These are phyloP conservation scores for Epinephelus lanceolatus DNA, from an alignment of 2,113 vertebrate genomes.

Conservation along the genomic window DNA sequence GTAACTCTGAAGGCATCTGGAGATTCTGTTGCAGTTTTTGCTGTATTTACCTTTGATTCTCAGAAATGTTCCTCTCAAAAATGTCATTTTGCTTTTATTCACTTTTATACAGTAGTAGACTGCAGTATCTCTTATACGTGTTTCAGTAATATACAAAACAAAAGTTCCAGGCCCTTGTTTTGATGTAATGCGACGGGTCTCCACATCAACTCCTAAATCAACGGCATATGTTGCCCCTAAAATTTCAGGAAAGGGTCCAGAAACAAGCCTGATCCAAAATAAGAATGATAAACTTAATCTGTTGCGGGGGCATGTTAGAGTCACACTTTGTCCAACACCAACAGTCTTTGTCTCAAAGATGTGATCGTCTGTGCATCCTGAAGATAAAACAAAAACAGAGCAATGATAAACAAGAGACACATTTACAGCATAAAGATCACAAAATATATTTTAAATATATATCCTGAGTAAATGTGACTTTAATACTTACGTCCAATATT, in stretches of 20 bases:
- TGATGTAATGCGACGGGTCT: conserved; percentile 2
- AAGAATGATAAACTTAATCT: fast-evolving
- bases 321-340: conserved; percentile 34
- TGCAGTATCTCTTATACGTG: conserved; percentile 37
- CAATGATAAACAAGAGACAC: not conserved
- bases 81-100: not conserved
- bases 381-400: not conserved
- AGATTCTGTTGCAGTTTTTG: not conserved
- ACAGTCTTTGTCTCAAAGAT: not conserved
- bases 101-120: conserved; percentile 55
- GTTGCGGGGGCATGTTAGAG: fast-evolving
- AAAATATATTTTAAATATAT: not conserved
- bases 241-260: conserved; percentile 54
- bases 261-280: conserved; percentile 59
- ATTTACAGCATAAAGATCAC: not conserved
- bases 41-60: conserved; percentile 33
- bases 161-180: conserved; percentile 46
- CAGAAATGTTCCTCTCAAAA: conserved; percentile 25
- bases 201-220: not conserved
- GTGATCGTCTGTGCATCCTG: conserved; percentile 11
- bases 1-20: not conserved
- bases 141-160: conserved; percentile 41
- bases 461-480: not conserved
- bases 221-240: not conserved
- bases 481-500: not conserved